Percentiles rank a stretch among this genome's conserved stretches.
These are phyloP conservation scores for Porites australiensis DNA, from an alignment of 64 coral and sea anemone genomes.

Conservation along the genomic window DNA sequence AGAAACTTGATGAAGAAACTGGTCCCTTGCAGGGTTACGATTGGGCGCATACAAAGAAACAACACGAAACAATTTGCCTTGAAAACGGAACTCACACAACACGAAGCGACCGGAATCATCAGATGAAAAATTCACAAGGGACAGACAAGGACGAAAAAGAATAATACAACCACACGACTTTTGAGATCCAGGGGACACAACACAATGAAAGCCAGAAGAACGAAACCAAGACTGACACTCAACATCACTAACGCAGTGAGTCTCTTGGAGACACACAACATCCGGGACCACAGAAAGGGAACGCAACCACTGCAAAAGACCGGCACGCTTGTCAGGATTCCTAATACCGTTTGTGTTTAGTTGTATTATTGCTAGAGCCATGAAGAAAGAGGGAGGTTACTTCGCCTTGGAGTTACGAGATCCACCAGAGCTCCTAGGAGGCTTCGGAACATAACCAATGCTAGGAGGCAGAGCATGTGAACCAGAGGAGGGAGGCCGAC, in stretches of 20 bases:
- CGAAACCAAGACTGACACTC: constrained; percentile 20
- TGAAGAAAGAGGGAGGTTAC: too few species aligned
- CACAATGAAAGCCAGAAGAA: background rate
- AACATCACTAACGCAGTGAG: too few species aligned
- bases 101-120: background rate
- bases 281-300: too few species aligned
- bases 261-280: too few species aligned
- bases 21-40: constrained; percentile 29
- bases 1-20: background rate
- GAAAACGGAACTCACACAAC: background rate
- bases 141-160: background rate
- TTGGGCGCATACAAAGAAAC: constrained; percentile 11
- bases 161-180: constrained; percentile 21
- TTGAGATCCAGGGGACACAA: background rate
- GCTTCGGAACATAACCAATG: too few species aligned
- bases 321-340: background rate
- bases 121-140: background rate
- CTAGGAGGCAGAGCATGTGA: too few species aligned
- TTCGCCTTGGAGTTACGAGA: too few species aligned
- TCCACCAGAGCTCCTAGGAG: too few species aligned
- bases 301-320: too few species aligned
- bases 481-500: too few species aligned
- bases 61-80: background rate
- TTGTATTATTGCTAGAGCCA: too few species aligned
- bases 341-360: too few species aligned